Evolutionary conservation across 2,113 vertebrate genomes (phyloP), one percentile per base, ranked within the genome.

Genomic region (Andinoacara biseriatus): DNA sequence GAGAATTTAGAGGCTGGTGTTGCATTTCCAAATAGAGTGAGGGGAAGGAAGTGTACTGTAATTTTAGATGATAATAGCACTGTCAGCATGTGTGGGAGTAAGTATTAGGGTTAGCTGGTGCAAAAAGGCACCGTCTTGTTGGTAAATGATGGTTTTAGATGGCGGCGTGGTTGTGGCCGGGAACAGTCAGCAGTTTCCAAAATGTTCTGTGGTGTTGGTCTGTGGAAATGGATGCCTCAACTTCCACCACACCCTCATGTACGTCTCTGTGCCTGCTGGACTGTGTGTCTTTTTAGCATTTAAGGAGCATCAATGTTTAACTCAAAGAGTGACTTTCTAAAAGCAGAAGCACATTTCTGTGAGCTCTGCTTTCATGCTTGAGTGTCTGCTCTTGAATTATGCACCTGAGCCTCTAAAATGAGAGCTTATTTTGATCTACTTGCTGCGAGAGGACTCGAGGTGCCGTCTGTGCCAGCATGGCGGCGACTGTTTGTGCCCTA

Each of bases 161-260:
- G 88, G 84, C 46, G n/a, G 69, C 49, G 90, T 90, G 91, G 92
- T 85, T 85, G 63, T 6, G 79, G 85, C 67, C 1, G 5, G 76
- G 84, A 85, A 74, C 40, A 86, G 90, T 93, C 93, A 94, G 93
- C 92, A 90, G 72, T 92, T 93, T 93, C 89, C 90, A 91, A 83
- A 86, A 76, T 35, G 90, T 74, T 84, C 85, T 91, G 91, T 87
- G 92, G 90, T 91, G 91, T 92, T 88, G 83, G 81, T 90, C 76
- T 90, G 80, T 76, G 85, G 87, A 87, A 81, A 89, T 26, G 74
- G 81, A 84, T 31, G 89, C 74, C 86, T 90, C 29, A 18, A 62
- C 72, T 88, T 72, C 72, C 80, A 86, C 91, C 92, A 90, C 90
- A 83, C 90, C 92, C 91, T 90, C 52, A 15, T 78, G 65, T 75